Evolutionary conservation across 53 echinoderm and acorn worm genomes (phyloP).

Genomic region (Echinometra lucunter): DNA sequence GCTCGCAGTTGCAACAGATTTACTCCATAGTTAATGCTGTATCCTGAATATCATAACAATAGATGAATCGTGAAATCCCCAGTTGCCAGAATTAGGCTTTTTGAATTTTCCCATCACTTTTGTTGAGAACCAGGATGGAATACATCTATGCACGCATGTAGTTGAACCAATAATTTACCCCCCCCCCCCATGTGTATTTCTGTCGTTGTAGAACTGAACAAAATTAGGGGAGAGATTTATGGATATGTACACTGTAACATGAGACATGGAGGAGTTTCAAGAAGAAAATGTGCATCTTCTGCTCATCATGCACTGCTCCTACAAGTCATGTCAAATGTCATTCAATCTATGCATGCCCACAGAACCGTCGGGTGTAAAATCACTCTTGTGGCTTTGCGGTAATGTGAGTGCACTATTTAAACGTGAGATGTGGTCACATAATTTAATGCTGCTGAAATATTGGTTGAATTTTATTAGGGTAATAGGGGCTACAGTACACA

Average conservation of each 20-base stretch:
- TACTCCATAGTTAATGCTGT: too few relatives aligned
- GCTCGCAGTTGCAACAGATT: too few relatives aligned
- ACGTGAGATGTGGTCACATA: neutral
- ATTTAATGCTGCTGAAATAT: neutral
- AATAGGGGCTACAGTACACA: neutral
- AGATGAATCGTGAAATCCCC: neutral
- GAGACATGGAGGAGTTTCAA: neutral
- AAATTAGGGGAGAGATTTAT: neutral
- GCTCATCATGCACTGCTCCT: neutral
- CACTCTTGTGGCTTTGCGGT: conserved; percentile 28
- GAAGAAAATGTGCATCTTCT: neutral
- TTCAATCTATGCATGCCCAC: neutral
- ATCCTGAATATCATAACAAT: neutral
- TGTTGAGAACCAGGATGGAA: neutral
- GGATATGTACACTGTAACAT: neutral
- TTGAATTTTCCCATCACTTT: neutral
- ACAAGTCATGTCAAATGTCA: conserved; percentile 24
- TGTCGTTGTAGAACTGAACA: neutral
- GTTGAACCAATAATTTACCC: neutral
- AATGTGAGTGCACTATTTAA: conserved; percentile 29
- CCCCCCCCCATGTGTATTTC: neutral
- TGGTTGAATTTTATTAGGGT: neutral
- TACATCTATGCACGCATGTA: neutral
- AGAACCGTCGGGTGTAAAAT: neutral
- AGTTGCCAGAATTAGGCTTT: neutral